A percentile compares a stretch with the other conserved stretches of the same genome.
Conservation (phyloP, 37 sponge, comb jelly and placozoan species). For the Agelas oroides region DNA sequence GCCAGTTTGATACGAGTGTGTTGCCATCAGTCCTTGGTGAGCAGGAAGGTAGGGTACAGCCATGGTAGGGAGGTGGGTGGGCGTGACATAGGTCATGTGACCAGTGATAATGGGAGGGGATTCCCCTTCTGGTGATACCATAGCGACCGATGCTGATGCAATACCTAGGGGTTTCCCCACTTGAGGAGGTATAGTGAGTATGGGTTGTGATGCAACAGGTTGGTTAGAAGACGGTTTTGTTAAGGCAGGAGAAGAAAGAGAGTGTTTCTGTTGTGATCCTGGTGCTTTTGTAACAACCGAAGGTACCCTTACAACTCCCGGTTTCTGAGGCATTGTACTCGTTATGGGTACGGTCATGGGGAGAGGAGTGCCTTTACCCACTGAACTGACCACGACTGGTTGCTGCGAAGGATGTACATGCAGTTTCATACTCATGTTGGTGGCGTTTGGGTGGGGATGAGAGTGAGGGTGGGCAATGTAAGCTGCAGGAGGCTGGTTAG, state of each 20-base stretch:
- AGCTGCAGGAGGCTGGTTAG: background rate
- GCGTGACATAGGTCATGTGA: background rate
- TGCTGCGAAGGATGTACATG: too few relatives aligned
- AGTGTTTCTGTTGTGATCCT: too few relatives aligned
- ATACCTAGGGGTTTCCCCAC: background rate
- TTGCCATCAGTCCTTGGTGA: too few relatives aligned
- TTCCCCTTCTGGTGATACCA: background rate
- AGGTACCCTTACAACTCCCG: too few relatives aligned
- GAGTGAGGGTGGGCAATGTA: background rate
- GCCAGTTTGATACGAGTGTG: too few relatives aligned
- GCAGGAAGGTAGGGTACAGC: too few relatives aligned
- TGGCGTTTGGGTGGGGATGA: too few relatives aligned
- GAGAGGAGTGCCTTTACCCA: constrained; percentile 1
- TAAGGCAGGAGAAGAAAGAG: background rate
- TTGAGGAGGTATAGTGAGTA: background rate
- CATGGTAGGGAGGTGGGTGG: too few relatives aligned
- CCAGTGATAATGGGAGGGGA: background rate
- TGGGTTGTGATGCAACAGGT: background rate
- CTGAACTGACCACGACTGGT: background rate
- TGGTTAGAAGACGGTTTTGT: background rate
- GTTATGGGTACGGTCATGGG: constrained; percentile 1
- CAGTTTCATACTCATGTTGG: too few relatives aligned
- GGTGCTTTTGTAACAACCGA: too few relatives aligned
- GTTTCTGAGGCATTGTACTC: background rate
- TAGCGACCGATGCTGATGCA: background rate